These are phyloP conservation scores for Parus major DNA, from an alignment of 2,113 vertebrate species.

Conservation along the genomic window DNA sequence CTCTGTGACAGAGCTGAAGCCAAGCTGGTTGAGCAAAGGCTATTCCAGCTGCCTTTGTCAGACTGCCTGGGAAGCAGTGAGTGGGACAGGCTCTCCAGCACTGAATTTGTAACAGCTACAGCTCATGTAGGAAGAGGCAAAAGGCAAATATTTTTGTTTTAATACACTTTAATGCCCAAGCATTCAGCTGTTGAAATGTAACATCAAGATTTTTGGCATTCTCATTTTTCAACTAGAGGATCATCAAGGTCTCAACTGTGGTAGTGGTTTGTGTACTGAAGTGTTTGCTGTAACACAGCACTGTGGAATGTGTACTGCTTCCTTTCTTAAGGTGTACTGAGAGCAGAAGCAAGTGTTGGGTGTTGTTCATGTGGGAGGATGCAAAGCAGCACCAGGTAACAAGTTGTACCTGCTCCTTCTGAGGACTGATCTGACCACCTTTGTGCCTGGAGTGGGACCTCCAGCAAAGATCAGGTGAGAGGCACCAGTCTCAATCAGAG, in stretches of 20 bases:
- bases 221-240: background rate
- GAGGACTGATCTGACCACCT: background rate
- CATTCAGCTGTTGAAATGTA: background rate
- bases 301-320: background rate
- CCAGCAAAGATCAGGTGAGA: background rate
- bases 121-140: background rate
- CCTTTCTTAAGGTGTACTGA: background rate
- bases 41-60: background rate
- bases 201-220: background rate
- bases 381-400: accelerated
- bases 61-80: background rate
- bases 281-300: background rate
- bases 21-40: background rate
- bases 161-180: background rate
- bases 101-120: background rate
- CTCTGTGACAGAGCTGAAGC: background rate
- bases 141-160: background rate
- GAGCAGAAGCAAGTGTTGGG: background rate
- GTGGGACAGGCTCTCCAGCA: background rate
- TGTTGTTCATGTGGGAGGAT: background rate
- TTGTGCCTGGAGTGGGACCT: background rate
- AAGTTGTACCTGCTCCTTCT: background rate
- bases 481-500: background rate
- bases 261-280: background rate
- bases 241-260: background rate